Evolutionary conservation across 2,888 invertebrate genomes (phyloP).

Genomic region (Ophion slaviceki): DNA sequence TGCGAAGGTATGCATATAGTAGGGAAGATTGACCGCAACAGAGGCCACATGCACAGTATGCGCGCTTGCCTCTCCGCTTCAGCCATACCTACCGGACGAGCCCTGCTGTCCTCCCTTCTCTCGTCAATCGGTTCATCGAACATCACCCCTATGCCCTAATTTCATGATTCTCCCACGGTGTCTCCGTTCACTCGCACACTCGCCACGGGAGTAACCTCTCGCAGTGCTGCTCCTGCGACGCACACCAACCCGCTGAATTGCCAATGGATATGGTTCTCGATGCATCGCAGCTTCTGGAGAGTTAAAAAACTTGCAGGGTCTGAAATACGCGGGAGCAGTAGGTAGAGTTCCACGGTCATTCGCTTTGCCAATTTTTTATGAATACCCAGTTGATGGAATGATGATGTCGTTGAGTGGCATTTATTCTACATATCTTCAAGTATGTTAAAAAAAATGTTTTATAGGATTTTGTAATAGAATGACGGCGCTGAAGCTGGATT

Average conservation of each 20-base stretch:
- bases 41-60: conserved; percentile 19
- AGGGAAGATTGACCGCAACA: conserved; percentile 56
- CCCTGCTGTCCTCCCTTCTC: conserved; percentile 12
- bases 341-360: no score
- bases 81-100: background rate
- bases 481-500: no score
- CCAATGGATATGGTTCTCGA: background rate
- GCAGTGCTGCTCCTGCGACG: background rate
- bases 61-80: background rate
- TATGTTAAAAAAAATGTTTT: no score
- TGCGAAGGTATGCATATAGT: conserved; percentile 54
- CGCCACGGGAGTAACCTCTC: background rate
- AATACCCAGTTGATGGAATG: no score
- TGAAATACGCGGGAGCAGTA: no score
- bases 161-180: conserved; percentile 44
- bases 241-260: background rate
- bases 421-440: no score
- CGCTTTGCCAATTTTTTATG: no score
- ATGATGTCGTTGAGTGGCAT: no score
- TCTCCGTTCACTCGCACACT: conserved; percentile 12
- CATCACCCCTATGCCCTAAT: conserved; percentile 52
- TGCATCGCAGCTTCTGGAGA: background rate
- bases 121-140: conserved; percentile 59
- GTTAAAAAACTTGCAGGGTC: background rate
- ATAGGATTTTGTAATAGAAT: no score